Percentiles rank a stretch among this genome's conserved stretches.
These are phyloP conservation scores for Linepithema humile DNA, from an alignment of 1,140 invertebrate species.

Conservation along the genomic window DNA sequence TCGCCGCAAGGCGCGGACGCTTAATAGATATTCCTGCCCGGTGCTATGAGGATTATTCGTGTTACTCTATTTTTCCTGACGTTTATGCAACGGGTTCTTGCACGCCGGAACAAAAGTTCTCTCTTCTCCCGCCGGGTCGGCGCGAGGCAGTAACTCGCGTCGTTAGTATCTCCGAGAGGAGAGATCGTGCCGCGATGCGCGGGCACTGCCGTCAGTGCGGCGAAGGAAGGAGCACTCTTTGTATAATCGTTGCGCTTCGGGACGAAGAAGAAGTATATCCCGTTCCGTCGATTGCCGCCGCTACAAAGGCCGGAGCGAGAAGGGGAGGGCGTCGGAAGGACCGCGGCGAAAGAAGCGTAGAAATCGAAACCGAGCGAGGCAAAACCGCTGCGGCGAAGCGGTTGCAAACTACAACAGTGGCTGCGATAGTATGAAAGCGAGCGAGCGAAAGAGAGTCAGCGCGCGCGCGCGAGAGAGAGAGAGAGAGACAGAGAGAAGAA, in stretches of 20 bases:
- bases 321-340: slow-evolving; percentile 63
- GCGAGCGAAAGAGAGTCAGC: not conserved
- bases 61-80: slow-evolving; percentile 37
- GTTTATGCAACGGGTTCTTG: slow-evolving; percentile 46
- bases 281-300: slow-evolving; percentile 70
- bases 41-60: slow-evolving; percentile 44
- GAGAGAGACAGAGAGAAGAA: not conserved
- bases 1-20: slow-evolving; percentile 34
- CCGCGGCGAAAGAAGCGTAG: slow-evolving; percentile 69
- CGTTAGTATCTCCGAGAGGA: slow-evolving; percentile 40
- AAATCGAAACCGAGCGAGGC: slow-evolving; percentile 71
- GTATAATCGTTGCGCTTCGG: slow-evolving; percentile 73
- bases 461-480: too few species aligned
- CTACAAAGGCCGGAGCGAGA: slow-evolving; percentile 44
- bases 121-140: not conserved
- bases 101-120: slow-evolving; percentile 2
- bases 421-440: slow-evolving; percentile 19
- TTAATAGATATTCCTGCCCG: slow-evolving; percentile 58
- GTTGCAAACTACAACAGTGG: slow-evolving; percentile 38
- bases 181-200: slow-evolving; percentile 23
- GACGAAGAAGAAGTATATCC: slow-evolving; percentile 75
- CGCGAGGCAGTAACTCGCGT: not conserved
- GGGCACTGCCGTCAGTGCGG: slow-evolving; percentile 42
- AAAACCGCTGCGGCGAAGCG: slow-evolving; percentile 53
- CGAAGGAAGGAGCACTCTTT: slow-evolving; percentile 67